phyloP scores from a whole-genome alignment of 2,113 vertebrate genomes.

The Aegithalos caudatus region DNA sequence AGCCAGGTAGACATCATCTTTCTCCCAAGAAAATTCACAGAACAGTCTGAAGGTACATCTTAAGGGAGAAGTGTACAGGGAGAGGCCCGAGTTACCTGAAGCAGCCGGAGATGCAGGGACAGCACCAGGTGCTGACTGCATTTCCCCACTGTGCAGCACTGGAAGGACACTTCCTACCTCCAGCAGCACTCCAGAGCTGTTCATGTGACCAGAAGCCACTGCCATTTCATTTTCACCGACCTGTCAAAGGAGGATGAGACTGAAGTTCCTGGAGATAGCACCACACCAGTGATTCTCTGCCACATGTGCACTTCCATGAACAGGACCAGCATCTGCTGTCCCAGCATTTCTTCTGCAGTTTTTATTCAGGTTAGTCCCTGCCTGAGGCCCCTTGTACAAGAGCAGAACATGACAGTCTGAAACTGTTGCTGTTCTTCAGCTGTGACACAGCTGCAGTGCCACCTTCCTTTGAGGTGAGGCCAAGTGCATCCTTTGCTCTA shows the following conservation, averaged over 20 bases:
- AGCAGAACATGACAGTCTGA: neutral
- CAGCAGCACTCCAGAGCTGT: conserved; percentile 80
- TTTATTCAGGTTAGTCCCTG: neutral
- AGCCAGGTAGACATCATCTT: neutral
- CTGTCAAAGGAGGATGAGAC: conserved; percentile 72
- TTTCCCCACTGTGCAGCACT: conserved; percentile 85
- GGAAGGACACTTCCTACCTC: conserved; percentile 86
- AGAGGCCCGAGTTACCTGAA: conserved; percentile 74
- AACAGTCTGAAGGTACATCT: neutral
- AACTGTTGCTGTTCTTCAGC: neutral
- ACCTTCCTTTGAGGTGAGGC: neutral
- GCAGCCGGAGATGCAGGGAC: conserved; percentile 86
- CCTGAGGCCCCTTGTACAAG: neutral
- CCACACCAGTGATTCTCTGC: neutral
- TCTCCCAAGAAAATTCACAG: neutral
- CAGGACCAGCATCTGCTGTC: neutral
- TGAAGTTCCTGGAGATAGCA: conserved; percentile 38
- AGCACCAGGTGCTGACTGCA: conserved; percentile 77
- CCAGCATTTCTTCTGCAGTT: neutral
- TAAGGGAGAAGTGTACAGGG: neutral
- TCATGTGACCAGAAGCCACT: conserved; percentile 74
- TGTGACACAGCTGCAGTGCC: neutral
- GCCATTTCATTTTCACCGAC: conserved; percentile 78
- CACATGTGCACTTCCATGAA: neutral
- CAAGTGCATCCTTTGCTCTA: neutral